Base-by-base conservation (phyloP, 2,888 invertebrate genomes). In the Euproctis similis region DNA sequence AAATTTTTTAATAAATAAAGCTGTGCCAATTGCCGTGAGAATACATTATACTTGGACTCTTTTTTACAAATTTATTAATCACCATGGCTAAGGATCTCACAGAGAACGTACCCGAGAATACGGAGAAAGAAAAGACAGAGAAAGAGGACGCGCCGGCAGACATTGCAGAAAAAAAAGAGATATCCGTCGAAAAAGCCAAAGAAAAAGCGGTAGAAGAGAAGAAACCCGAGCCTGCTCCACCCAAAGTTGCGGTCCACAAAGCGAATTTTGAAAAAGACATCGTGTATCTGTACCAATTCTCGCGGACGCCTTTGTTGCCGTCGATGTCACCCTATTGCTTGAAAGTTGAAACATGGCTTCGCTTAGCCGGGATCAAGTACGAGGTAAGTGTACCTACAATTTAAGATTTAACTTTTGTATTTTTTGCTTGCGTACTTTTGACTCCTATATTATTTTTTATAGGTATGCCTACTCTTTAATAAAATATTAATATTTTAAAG, bases 301-400 rank as follows among this genome's bases (percentile, higher is more conserved):
- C 95, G 49, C 90, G 97, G 66, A 95, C 95, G 51, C 94, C 95
- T 49, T 86, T 93, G 68, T 86, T 96, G 66, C 96, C 96, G 36
- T 95, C 96, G 40, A 87, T 95, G 57, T 96, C 96, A 49, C 95
- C 96, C 34, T 96, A 93, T 80, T 96, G 95, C 85, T 89, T 97
- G 71, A 97, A 97, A 89, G 94, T 96, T 58, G 97, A 97, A 87
- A 95, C 96, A 62, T 97, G 96, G 95, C 88, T 97, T 51, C 89
- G 97, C 70, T 89, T 97, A 59, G 91, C 92, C 64, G 94, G 92
- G 69, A 88, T 96, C 73, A 95, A 94, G 86, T 97, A 96, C 84
- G 96, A 96, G 94, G 96, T 96, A 85, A 88, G 90, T 66, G 34
- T 25, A 23, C 16, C 26, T 34, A 24, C 12, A 24, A 5, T 29